Evolutionary conservation across 1,140 invertebrate genomes (phyloP), one percentile per base, ranked within the genome.

Genomic region (Brachystomella parvula): DNA sequence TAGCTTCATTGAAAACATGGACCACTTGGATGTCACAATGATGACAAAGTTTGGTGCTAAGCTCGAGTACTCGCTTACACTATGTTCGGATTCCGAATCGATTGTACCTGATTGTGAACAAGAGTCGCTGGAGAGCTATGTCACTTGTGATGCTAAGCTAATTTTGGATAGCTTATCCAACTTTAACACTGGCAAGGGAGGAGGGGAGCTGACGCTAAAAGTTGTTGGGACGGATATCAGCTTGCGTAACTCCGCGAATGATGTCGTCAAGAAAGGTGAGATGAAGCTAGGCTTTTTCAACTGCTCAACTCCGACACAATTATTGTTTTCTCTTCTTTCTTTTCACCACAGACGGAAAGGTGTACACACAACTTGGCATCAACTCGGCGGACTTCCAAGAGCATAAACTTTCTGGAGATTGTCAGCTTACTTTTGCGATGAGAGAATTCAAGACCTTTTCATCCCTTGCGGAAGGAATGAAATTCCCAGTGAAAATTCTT

Each of bases 371-470:
- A 31, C 61, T 68, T 9, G 64, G 24, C 9, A 17, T 72, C 0
- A 70, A 65, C 26, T 58, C 68, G 0, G 53, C 63, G 2, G 71
- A 69, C 39, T 72, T 72, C 33, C 3, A 21, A 0, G 64, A 66
- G 21, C 68, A 67, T 30, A 24, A 32, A 1, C 47, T 72, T 6
- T 19, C 53, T 2, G 47, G 57, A 2, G 63, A 70, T 3, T 65
- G 24, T 44, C 65, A 72, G 35, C 31, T 72, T 21, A 61, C 68
- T 12, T 67, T 72, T 49, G 39, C 63, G 2, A 44, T 72, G 39
- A 61, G 62, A 32, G 71, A 72, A 26, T 72, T 72, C 47, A 72
- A 72, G 58, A 44, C 44, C 0, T 70, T 69, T 63, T 47, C 35
- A n/a, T 0, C 29, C 2, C 66, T 72, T 64, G 68, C 68, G 1